Base-by-base conservation (phyloP, 2,888 invertebrate genomes). In the Dasysyrphus tricinctus region DNA sequence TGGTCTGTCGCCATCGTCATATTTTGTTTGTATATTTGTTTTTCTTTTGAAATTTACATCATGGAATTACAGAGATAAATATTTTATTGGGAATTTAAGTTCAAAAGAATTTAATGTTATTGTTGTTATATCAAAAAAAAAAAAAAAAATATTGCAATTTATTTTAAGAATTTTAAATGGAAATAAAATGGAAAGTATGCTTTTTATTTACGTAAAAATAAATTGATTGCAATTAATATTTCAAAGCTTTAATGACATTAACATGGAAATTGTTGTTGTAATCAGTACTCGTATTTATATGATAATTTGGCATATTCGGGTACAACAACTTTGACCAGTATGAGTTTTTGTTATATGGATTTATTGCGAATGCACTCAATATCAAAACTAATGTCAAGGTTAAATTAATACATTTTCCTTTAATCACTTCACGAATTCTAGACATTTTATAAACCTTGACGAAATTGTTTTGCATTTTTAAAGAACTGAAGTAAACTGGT, bases 31-130 rank as follows among this genome's bases (percentile, higher is more conserved):
- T 32, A 9, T 51, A 3, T 51, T 24, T 51, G 0, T 51, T 24
- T 29, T 2, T 47, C 0, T 49, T 49, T 19, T 24, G 5, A 42
- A 47, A 29, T 65, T 65, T 65, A 65, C 65, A 65, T 47, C 65
- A 65, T 47, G 11, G 1, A 65, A 29, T 32, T 54, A 54, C 54
- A 54, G 54, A 54, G 19, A 19, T 49, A 29, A 29, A 54, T 54
- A 29, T 29, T 29, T 54, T 8, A 54, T 54, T 29, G 29, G 8
- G 32, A 54, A 32, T 29, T 54, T 54, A 54, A 14, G 29, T 8
- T 32, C 54, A 54, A 32, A 54, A 32, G 29, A 54, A 29, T 51
- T 51, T 24, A 1, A 11, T 49, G 24, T 24, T 51, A 12, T 12
- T 24, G 2, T 51, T 24, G 11, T 12, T 51, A 0, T 51, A 24